Percentiles rank a stretch among this genome's conserved stretches.
These are phyloP conservation scores for Oscheius sp. DNA, from an alignment of 2,888 invertebrate species.

Conservation along the genomic window DNA sequence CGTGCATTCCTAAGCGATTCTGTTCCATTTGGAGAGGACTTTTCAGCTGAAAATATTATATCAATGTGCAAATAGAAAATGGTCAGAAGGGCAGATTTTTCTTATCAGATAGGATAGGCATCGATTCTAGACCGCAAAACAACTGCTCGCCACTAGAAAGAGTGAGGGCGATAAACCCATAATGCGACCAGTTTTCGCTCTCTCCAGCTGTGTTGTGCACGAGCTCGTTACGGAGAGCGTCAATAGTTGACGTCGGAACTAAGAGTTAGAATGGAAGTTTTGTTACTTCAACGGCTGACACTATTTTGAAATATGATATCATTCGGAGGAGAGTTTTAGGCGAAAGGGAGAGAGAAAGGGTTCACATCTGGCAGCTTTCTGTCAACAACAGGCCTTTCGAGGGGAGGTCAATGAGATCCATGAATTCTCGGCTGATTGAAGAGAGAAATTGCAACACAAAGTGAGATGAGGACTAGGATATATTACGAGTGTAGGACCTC, in stretches of 20 bases:
- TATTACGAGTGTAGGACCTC: background rate
- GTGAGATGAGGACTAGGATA: too few relatives aligned
- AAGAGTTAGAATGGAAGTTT: too few relatives aligned
- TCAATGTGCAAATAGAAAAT: background rate
- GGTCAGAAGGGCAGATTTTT: too few relatives aligned
- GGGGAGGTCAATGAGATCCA: too few relatives aligned
- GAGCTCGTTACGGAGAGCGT: background rate
- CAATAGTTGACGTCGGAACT: background rate
- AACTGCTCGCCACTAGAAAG: background rate
- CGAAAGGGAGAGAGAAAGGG: too few relatives aligned
- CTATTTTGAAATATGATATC: too few relatives aligned
- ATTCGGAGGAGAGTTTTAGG: too few relatives aligned
- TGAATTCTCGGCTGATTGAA: too few relatives aligned
- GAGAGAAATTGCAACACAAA: too few relatives aligned
- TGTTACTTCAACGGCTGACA: too few relatives aligned
- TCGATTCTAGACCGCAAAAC: background rate
- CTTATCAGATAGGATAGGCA: background rate
- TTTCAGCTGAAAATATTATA: background rate
- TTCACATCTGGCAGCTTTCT: too few relatives aligned
- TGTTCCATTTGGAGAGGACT: conserved; percentile 19
- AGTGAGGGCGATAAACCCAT: background rate
- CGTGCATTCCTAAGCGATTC: conserved; percentile 1
- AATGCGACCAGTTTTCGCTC: background rate
- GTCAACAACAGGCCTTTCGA: too few relatives aligned
- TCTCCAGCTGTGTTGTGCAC: background rate